These are phyloP conservation scores for Podotricha telesiphe DNA, from an alignment of 2,888 invertebrate species.

Conservation along the genomic window DNA sequence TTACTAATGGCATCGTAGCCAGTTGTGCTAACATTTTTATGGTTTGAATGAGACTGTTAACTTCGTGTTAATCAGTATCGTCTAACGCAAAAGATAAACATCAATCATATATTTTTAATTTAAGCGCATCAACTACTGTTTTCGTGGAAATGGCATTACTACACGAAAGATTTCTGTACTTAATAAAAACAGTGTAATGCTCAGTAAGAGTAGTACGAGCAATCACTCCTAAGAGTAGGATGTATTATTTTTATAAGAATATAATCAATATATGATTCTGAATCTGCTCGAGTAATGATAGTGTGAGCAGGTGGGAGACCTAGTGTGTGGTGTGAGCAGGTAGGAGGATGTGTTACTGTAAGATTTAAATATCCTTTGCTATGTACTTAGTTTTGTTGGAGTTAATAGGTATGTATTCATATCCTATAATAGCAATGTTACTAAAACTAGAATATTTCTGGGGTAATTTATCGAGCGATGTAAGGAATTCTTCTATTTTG, in stretches of 20 bases:
- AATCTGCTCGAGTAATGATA: constrained; percentile 30
- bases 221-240: too few species aligned
- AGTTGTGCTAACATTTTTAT: too few species aligned
- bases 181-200: neutral
- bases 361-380: constrained; percentile 42
- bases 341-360: constrained; percentile 43
- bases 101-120: too few species aligned
- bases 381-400: constrained; percentile 6
- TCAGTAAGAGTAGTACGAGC: too few species aligned
- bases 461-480: constrained; percentile 24
- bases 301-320: constrained; percentile 43
- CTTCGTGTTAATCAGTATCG: too few species aligned
- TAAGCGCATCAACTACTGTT: too few species aligned
- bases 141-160: too few species aligned
- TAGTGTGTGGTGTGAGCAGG: too few species aligned
- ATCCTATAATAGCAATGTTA: constrained; percentile 45
- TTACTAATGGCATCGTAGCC: too few species aligned
- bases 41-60: too few species aligned
- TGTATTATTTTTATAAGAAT: constrained; percentile 42
- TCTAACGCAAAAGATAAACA: too few species aligned
- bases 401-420: constrained; percentile 42
- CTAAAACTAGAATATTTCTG: constrained; percentile 15
- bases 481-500: constrained; percentile 31
- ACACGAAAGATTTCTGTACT: neutral
- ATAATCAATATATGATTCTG: constrained; percentile 43